Evolutionary conservation across 2,797 vertebrate genomes (phyloP).

Genomic region (Anguilla megastoma): DNA sequence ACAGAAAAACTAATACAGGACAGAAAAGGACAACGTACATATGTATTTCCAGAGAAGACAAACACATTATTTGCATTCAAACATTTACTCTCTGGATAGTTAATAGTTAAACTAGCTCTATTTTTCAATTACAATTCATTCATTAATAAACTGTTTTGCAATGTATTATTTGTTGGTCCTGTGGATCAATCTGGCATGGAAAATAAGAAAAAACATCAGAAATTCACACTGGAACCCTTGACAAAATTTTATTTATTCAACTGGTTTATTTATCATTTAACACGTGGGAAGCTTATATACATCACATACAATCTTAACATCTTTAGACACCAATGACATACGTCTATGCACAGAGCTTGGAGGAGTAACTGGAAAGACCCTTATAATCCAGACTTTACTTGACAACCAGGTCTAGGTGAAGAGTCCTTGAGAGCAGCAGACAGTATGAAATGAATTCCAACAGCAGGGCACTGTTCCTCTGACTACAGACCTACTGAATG

Average conservation of each 20-base stretch:
- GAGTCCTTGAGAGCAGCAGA: background rate
- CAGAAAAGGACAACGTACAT: background rate
- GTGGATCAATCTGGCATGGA: background rate
- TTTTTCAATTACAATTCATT: background rate
- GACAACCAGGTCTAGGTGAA: background rate
- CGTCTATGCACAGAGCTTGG: background rate
- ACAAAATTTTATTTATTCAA: background rate
- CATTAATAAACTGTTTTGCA: background rate
- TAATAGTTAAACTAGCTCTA: background rate
- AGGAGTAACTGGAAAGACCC: background rate
- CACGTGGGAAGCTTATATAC: background rate
- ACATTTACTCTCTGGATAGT: background rate
- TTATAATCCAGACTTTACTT: background rate
- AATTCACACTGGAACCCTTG: slow-evolving; percentile 2
- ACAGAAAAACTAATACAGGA: background rate
- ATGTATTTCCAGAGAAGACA: background rate
- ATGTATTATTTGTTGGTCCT: background rate
- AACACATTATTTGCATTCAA: background rate
- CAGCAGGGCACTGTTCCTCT: background rate
- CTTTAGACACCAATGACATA: background rate
- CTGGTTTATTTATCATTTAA: slow-evolving; percentile 8
- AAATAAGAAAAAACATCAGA: background rate
- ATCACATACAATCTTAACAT: background rate
- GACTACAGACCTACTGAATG: background rate
- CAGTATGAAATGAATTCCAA: background rate